These are phyloP conservation scores for Amphipoea lucens DNA, from an alignment of 2,888 invertebrate species.

Conservation along the genomic window DNA sequence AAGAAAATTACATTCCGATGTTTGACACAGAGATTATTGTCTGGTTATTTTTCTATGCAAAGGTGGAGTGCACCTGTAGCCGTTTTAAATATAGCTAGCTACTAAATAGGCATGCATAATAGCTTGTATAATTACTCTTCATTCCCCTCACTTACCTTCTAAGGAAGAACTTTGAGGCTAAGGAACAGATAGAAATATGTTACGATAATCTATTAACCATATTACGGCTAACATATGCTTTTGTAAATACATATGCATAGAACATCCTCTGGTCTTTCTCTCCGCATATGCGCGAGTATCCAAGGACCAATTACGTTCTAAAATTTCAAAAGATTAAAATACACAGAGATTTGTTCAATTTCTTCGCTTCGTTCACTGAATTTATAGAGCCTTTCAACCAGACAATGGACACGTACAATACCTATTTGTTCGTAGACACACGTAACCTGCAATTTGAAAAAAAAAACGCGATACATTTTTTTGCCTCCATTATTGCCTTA, in stretches of 20 bases:
- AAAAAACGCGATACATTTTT: constrained; percentile 78
- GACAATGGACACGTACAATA: constrained; percentile 75
- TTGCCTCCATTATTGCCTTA: constrained; percentile 68
- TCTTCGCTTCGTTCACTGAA: constrained; percentile 57
- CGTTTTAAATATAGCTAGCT: constrained; percentile 45
- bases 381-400: constrained; percentile 69
- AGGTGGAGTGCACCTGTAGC: constrained; percentile 54
- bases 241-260: background rate
- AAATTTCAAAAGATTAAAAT: constrained; percentile 64
- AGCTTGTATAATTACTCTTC: constrained; percentile 66
- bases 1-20: constrained; percentile 34
- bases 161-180: constrained; percentile 36
- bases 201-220: constrained; percentile 29
- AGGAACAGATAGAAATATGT: constrained; percentile 39
- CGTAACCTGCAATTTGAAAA: constrained; percentile 82
- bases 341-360: constrained; percentile 69
- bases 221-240: constrained; percentile 8
- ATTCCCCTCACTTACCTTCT: constrained; percentile 45
- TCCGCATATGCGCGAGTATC: constrained; percentile 16
- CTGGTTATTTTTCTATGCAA: constrained; percentile 51
- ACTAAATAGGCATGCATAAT: constrained; percentile 51
- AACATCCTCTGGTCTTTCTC: constrained; percentile 13
- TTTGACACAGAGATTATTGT: constrained; percentile 46
- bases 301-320: constrained; percentile 55
- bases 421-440: constrained; percentile 78